Evolutionary conservation across 2,797 vertebrate species (phyloP), one percentile per base, ranked within the genome.

Genomic region (Sternarchorhynchus goeldii): DNA sequence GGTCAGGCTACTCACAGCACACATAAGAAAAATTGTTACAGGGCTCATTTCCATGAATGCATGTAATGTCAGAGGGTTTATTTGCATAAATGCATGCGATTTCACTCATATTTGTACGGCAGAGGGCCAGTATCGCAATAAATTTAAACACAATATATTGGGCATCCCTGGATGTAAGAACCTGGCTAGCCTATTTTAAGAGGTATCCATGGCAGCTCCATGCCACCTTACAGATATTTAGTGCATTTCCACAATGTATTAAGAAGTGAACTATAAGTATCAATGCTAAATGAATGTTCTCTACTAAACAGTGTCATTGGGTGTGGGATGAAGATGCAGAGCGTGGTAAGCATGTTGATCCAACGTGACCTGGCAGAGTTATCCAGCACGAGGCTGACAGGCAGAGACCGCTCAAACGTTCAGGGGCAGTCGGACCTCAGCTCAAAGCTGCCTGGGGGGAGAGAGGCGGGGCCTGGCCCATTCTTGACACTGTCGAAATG

Each of bases 331-430:
- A 59, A 41, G 20, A 62, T 73, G 18, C 29, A 71, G 21, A 59
- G 50, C 34, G 56, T 53, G 67, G 16, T 18, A 72, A 41, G 34
- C 62, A 72, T 58, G 56, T 58, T 76, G 63, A 82, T 79, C 36
- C 68, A 79, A 79, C 50, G 67, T 82, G 76, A 82, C 76, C 67
- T 68, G 57, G 60, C 59, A 57, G 55, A 65, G 60, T 79, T 77
- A 75, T 76, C 76, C 67, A 82, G 20, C 62, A 55, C 56, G 67
- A 76, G 73, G 77, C 77, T 76, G 73, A 66, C 39, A 76, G 60
- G 21, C 67, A 76, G 62, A 65, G 76, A 21, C 76, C 56, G 79
- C 57, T 73, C 56, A 76, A 79, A 82, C 67, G 20, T 66, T 56
- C 57, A 20, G 45, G 73, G 73, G 72, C 68, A 55, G 68, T 76